Conservation (phyloP, 2,797 vertebrate species). For the Momotus momota region DNA sequence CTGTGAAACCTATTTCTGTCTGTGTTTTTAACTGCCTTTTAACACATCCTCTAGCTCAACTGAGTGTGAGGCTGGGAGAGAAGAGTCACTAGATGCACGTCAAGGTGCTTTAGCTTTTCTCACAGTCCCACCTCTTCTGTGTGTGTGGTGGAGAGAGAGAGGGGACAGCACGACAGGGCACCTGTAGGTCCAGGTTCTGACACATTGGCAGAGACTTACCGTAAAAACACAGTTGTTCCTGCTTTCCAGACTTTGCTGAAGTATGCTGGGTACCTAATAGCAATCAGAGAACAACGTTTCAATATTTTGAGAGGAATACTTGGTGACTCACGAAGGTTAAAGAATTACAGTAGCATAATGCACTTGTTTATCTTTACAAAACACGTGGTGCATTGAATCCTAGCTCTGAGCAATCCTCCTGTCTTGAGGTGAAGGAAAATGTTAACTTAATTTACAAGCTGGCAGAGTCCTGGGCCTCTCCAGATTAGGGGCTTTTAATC, state of each 20-base stretch:
- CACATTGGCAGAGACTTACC: background rate
- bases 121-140: background rate
- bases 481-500: constrained; percentile 67
- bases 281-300: background rate
- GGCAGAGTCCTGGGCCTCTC: constrained; percentile 26
- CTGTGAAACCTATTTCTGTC: background rate
- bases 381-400: constrained; percentile 37
- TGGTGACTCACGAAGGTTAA: background rate
- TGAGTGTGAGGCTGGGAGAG: background rate
- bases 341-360: constrained; percentile 30
- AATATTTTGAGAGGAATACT: constrained; percentile 41
- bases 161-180: background rate
- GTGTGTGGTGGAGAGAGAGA: too few species aligned
- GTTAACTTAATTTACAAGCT: constrained; percentile 70
- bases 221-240: background rate
- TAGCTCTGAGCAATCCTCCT: constrained; percentile 58
- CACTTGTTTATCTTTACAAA: constrained; percentile 57
- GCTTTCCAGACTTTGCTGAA: background rate
- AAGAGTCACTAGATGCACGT: background rate
- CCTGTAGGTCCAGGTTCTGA: background rate
- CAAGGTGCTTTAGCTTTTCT: background rate
- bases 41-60: background rate
- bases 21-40: background rate
- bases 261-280: background rate
- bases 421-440: constrained; percentile 63